Percentiles rank a stretch among this genome's conserved stretches.
Conservation (phyloP, 2,888 invertebrate genomes). For the Spicauda simplicius region DNA sequence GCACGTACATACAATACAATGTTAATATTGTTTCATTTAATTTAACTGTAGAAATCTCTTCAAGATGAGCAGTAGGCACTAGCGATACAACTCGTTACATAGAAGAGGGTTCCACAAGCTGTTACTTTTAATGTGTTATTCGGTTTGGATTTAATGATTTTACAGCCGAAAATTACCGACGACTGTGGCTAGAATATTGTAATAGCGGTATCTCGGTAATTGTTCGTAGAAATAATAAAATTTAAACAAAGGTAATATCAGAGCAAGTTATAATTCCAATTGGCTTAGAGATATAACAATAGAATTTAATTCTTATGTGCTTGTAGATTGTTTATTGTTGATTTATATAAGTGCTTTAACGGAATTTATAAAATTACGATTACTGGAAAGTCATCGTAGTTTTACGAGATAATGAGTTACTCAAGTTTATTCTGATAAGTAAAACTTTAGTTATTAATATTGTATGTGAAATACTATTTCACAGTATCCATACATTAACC, state of each 20-base stretch:
- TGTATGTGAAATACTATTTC: no score
- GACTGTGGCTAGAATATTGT: conserved; percentile 34
- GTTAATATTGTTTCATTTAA: background rate
- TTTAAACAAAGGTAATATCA: conserved; percentile 27
- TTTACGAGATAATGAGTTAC: no score
- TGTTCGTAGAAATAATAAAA: conserved; percentile 23
- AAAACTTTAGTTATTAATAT: no score
- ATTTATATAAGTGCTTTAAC: background rate
- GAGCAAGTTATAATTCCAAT: background rate
- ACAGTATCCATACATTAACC: no score
- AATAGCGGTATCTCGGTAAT: conserved; percentile 28
- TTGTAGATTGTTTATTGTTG: conserved; percentile 18
- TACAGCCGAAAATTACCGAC: conserved; percentile 62
- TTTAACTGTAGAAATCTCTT: background rate
- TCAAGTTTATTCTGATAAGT: no score
- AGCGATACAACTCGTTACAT: conserved; percentile 22
- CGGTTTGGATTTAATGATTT: conserved; percentile 82
- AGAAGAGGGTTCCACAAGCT: conserved; percentile 67
- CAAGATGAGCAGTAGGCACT: background rate
- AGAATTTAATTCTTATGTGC: conserved; percentile 1
- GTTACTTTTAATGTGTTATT: conserved; percentile 84
- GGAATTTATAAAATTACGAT: no score
- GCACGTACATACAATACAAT: background rate
- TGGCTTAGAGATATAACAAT: background rate
- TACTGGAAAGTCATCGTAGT: no score